phyloP scores from a whole-genome alignment of 2,797 vertebrate genomes.

The Gymnothorax javanicus region DNA sequence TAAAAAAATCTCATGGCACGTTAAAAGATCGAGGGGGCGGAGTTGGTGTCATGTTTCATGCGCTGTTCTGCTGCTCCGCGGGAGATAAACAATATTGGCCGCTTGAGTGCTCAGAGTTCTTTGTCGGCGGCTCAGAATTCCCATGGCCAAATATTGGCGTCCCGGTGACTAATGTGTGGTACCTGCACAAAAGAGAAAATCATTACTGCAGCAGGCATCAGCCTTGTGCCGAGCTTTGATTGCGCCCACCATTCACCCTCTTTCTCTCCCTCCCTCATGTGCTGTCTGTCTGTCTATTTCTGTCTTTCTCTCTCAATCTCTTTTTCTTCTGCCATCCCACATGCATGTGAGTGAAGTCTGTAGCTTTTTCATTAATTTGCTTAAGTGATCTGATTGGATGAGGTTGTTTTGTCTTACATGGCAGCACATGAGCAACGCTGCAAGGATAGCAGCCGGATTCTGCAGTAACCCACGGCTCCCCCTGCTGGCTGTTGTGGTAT shows the following conservation, averaged over 20 bases:
- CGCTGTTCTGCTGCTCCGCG: neutral
- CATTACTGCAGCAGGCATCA: neutral
- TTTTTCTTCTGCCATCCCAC: too few species aligned
- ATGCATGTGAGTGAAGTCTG: neutral
- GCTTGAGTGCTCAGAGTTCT: constrained; percentile 20
- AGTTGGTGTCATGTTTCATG: neutral
- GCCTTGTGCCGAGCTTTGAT: neutral
- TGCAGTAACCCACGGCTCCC: neutral
- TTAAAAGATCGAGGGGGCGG: neutral
- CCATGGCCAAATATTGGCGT: constrained; percentile 26
- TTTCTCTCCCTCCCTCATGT: neutral
- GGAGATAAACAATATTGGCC: constrained; percentile 7
- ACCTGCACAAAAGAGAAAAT: constrained; percentile 22
- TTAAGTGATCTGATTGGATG: neutral
- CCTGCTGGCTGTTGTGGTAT: neutral
- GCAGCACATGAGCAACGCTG: too few species aligned
- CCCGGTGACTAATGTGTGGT: constrained; percentile 31
- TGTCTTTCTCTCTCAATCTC: neutral
- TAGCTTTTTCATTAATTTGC: neutral
- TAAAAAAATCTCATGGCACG: neutral
- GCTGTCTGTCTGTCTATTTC: neutral
- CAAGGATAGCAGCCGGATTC: neutral
- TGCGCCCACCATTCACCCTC: neutral
- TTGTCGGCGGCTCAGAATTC: constrained; percentile 19
- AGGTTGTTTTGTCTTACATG: neutral